phyloP scores from a whole-genome alignment of 2,797 vertebrate species.

The Balearica regulorum region DNA sequence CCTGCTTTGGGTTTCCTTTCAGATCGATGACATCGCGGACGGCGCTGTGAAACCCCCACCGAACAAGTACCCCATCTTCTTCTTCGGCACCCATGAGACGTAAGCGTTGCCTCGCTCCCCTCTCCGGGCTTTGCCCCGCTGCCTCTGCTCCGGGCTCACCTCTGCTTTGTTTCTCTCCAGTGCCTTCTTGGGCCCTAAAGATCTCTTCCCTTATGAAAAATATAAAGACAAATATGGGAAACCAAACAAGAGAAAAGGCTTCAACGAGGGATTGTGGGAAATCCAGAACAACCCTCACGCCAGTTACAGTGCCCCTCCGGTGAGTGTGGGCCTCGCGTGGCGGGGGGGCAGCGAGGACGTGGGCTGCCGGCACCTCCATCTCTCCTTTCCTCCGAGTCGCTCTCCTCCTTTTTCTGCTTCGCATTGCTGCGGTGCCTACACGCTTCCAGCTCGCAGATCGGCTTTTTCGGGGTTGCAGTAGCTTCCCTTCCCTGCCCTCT shows the following conservation, averaged over 20 bases:
- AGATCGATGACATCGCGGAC: slow-evolving; percentile 97
- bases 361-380: neutral
- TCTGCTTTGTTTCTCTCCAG: slow-evolving; percentile 73
- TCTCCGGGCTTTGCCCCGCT: neutral
- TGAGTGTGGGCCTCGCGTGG: slow-evolving; percentile 72
- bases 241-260: slow-evolving; percentile 98
- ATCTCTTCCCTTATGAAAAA: slow-evolving; percentile 95
- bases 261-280: slow-evolving; percentile 99
- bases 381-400: neutral
- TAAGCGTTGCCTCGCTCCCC: slow-evolving; percentile 71
- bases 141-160: neutral
- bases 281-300: slow-evolving; percentile 98
- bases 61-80: slow-evolving; percentile 99
- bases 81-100: slow-evolving; percentile 98
- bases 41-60: slow-evolving; percentile 97
- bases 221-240: slow-evolving; percentile 95
- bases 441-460: slow-evolving; percentile 5
- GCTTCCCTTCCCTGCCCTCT: neutral
- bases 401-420: neutral
- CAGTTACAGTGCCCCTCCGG: slow-evolving; percentile 90
- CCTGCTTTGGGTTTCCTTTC: slow-evolving; percentile 51
- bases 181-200: slow-evolving; percentile 95
- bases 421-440: neutral
- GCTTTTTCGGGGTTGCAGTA: neutral
- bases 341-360: neutral